Conservation (phyloP, 2,888 invertebrate genomes). For the Halictus ligatus region DNA sequence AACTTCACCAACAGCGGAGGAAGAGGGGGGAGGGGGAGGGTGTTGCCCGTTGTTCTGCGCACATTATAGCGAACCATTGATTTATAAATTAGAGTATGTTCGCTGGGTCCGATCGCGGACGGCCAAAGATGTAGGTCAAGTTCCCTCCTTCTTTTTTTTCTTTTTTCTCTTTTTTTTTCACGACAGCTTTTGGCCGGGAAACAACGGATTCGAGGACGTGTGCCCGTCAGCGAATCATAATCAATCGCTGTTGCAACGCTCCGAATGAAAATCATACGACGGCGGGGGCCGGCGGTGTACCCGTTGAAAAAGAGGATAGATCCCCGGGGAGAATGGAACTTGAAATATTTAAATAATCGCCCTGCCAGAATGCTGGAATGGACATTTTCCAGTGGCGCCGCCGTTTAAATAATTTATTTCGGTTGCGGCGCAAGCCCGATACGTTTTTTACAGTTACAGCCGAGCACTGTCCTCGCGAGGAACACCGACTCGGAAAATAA, state of each 20-base stretch:
- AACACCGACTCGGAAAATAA: conserved; percentile 30
- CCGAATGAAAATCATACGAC: neutral
- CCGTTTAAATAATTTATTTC: conserved; percentile 55
- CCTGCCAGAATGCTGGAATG: conserved; percentile 14
- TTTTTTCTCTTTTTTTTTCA: neutral
- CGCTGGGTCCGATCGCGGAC: conserved; percentile 26
- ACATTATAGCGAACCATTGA: conserved; percentile 49
- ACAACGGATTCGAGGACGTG: conserved; percentile 23
- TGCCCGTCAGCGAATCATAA: conserved; percentile 30
- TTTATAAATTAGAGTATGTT: conserved; percentile 53
- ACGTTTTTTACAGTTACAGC: conserved; percentile 34
- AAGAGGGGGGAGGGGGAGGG: neutral
- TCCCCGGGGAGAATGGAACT: neutral
- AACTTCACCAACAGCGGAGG: conserved; percentile 10
- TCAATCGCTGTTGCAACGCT: conserved; percentile 31
- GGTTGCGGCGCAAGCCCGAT: conserved; percentile 19
- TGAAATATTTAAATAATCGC: conserved; percentile 56
- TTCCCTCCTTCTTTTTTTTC: neutral
- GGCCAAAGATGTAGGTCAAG: conserved; percentile 47
- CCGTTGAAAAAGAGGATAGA: conserved; percentile 22
- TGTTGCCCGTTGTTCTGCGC: conserved; percentile 40
- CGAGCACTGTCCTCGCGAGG: conserved; percentile 14
- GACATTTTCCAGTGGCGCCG: conserved; percentile 34
- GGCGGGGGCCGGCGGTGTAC: neutral
- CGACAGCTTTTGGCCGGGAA: conserved; percentile 43